Percentiles rank a stretch among this genome's conserved stretches.
phyloP scores from a whole-genome alignment of 2,797 vertebrate species.

The Premnoplex brunnescens region DNA sequence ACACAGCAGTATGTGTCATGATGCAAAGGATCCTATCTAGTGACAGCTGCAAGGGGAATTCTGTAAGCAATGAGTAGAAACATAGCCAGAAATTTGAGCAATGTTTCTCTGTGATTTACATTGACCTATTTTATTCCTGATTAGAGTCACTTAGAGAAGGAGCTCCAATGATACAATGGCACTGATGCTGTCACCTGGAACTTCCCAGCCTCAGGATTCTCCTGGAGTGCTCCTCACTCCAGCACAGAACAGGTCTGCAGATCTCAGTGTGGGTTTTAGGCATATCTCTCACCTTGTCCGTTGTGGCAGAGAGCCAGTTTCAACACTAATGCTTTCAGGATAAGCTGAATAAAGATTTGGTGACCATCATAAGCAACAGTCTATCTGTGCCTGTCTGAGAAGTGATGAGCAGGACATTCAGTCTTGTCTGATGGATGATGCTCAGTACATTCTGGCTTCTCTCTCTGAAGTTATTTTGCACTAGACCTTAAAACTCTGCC shows the following conservation, averaged over 20 bases:
- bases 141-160: neutral
- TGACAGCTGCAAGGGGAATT: neutral
- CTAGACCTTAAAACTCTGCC: neutral
- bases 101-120: neutral
- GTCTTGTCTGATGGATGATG: neutral
- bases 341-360: neutral
- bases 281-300: neutral
- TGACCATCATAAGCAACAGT: neutral
- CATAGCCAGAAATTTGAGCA: neutral
- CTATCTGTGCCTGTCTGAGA: neutral
- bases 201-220: neutral
- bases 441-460: neutral
- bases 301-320: neutral
- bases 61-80: neutral
- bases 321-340: neutral
- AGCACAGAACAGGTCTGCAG: accelerated
- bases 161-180: neutral
- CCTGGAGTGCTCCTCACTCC: neutral
- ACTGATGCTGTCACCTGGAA: neutral
- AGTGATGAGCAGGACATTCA: neutral
- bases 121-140: neutral
- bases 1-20: neutral
- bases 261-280: neutral
- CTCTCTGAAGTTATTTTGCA: neutral
- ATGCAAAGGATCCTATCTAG: neutral